Evolutionary conservation across 1,140 invertebrate genomes (phyloP).

Genomic region (Stegodyphus dumicola): DNA sequence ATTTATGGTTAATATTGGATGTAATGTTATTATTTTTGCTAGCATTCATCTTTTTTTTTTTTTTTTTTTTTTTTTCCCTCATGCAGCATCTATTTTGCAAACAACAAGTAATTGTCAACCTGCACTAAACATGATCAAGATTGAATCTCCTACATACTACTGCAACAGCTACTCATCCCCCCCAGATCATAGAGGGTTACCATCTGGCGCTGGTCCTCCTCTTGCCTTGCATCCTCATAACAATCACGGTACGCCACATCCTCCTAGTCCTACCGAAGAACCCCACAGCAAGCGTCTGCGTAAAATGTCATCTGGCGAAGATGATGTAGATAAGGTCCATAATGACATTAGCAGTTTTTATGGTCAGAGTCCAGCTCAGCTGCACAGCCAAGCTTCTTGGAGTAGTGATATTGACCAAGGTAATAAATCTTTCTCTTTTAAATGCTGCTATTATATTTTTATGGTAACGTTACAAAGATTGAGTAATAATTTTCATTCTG

Average conservation of each 20-base stretch:
- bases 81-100: conserved; percentile 90
- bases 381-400: conserved; percentile 73
- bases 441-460: too few species aligned
- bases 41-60: too few species aligned
- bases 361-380: conserved; percentile 73
- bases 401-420: conserved; percentile 73
- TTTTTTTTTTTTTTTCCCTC: not conserved
- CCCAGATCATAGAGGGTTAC: conserved; percentile 70
- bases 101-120: conserved; percentile 80
- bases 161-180: conserved; percentile 88
- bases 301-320: conserved; percentile 74
- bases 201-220: conserved; percentile 64
- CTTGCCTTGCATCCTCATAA: conserved; percentile 60
- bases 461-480: too few species aligned
- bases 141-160: conserved; percentile 90
- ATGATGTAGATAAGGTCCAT: conserved; percentile 69
- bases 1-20: too few species aligned
- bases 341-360: conserved; percentile 69
- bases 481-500: too few species aligned
- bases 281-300: conserved; percentile 73
- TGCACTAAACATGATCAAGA: conserved; percentile 86
- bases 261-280: conserved; percentile 69
- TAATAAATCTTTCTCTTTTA: not conserved
- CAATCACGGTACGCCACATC: conserved; percentile 52
- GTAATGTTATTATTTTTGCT: too few species aligned